Percentiles rank a stretch among this genome's conserved stretches.
These are phyloP conservation scores for Julus scandinavius DNA, from an alignment of 2,888 invertebrate genomes.

Conservation along the genomic window DNA sequence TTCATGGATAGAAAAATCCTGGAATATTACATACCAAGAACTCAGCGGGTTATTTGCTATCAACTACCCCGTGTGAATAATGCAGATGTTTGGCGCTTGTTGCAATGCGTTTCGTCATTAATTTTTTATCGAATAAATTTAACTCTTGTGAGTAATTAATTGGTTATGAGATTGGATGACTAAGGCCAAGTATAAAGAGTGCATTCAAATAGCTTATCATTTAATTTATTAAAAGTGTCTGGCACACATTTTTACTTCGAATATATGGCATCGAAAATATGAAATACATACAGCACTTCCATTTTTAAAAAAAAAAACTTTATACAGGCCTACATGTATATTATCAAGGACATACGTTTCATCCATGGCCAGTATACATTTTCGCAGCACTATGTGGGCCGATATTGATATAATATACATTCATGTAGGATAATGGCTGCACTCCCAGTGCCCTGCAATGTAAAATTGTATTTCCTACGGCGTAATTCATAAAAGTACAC, in stretches of 20 bases:
- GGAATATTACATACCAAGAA: too few species aligned
- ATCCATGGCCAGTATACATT: background rate
- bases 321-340: background rate
- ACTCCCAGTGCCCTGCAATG: background rate
- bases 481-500: background rate
- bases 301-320: background rate
- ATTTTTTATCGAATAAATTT: background rate
- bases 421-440: background rate
- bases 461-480: background rate
- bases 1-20: too few species aligned
- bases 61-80: too few species aligned
- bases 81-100: too few species aligned
- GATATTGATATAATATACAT: background rate
- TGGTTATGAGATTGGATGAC: background rate
- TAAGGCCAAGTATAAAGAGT: background rate
- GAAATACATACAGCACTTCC: background rate
- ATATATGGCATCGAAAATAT: background rate
- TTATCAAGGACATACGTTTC: background rate
- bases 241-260: background rate
- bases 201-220: background rate
- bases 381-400: background rate
- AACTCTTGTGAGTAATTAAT: background rate
- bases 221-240: background rate
- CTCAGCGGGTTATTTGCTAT: too few species aligned
- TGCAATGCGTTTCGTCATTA: too few species aligned